phyloP scores from a whole-genome alignment of 2,113 vertebrate species.

The Podarcis muralis region DNA sequence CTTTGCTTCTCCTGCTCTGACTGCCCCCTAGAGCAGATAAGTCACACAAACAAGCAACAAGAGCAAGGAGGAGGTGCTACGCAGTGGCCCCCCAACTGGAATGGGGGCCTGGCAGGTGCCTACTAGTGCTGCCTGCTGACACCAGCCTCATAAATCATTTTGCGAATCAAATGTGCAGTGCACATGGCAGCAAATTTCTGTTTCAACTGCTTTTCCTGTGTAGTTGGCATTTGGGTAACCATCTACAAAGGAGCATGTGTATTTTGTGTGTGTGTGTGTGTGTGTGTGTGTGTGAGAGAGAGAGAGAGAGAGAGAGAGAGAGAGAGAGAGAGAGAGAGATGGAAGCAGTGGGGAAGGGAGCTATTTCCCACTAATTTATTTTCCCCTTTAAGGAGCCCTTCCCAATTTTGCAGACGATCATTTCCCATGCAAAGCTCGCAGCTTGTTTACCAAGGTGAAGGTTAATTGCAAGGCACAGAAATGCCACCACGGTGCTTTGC shows the following conservation, averaged over 20 bases:
- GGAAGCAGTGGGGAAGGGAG: neutral
- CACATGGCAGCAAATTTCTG: neutral
- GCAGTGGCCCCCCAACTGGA: neutral
- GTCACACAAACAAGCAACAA: neutral
- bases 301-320: no score
- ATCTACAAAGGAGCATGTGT: neutral
- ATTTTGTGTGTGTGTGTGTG: neutral
- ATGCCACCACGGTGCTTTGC: constrained; percentile 14
- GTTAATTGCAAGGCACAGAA: constrained; percentile 59
- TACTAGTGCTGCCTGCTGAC: neutral
- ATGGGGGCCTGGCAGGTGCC: neutral
- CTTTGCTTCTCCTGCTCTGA: neutral
- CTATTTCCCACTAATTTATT: neutral
- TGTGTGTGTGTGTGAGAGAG: no score
- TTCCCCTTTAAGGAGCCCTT: neutral
- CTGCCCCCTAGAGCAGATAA: neutral
- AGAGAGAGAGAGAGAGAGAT: neutral
- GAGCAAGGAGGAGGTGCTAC: neutral
- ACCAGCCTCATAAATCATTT: neutral
- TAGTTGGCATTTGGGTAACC: neutral
- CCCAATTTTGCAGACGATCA: neutral
- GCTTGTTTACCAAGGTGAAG: constrained; percentile 41
- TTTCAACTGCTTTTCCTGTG: neutral
- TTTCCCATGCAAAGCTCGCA: constrained; percentile 3
- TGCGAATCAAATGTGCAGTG: neutral